Evolutionary conservation across 2,113 vertebrate genomes (phyloP).

Genomic region (Thamnaconus septentrionalis): DNA sequence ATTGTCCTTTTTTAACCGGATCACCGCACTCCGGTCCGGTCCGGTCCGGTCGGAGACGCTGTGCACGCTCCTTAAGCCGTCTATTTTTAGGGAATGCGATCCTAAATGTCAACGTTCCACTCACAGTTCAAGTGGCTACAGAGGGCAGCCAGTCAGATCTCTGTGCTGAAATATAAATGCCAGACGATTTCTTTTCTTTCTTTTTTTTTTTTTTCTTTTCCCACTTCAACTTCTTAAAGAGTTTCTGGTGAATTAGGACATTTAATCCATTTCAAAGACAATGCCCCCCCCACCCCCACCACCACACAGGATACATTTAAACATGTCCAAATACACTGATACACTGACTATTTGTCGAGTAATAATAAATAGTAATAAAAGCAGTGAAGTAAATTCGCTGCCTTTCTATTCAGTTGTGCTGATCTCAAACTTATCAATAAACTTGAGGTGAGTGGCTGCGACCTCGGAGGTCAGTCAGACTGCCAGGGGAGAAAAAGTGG

Average conservation of each 20-base stretch:
- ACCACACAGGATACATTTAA: too few species aligned
- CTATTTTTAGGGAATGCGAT: constrained; percentile 71
- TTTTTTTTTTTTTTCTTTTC: too few species aligned
- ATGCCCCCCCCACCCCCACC: too few species aligned
- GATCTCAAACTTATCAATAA: too few species aligned
- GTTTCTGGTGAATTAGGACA: neutral
- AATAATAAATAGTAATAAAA: too few species aligned
- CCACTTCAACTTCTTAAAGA: neutral
- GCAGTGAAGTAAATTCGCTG: too few species aligned
- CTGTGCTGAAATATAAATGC: neutral
- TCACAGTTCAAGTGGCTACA: constrained; percentile 33
- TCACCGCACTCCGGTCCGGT: neutral
- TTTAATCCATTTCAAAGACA: neutral
- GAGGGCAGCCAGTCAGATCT: constrained; percentile 20
- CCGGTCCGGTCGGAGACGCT: neutral
- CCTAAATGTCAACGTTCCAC: constrained; percentile 71
- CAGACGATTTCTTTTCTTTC: neutral
- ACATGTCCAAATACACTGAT: too few species aligned
- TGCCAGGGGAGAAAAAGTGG: too few species aligned
- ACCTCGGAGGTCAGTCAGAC: too few species aligned
- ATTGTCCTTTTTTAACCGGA: neutral
- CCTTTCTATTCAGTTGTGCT: too few species aligned
- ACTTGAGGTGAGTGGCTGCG: too few species aligned
- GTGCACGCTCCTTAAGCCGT: constrained; percentile 18
- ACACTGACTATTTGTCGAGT: too few species aligned